Conservation (phyloP, 1,140 invertebrate species). For the Papilio helenus region DNA sequence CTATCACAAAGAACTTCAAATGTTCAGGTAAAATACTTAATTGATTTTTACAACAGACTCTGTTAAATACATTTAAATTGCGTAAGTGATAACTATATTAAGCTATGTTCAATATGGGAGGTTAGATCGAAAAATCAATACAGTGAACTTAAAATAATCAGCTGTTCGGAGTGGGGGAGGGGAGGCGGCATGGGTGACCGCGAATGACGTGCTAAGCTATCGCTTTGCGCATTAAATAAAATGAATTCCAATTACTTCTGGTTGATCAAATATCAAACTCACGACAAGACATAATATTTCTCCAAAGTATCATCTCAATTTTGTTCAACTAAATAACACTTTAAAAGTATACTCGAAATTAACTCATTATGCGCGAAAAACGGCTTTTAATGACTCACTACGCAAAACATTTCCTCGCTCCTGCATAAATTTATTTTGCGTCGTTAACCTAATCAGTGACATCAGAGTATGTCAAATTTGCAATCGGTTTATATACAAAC, state of each 20-base stretch:
- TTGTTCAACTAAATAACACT: background rate
- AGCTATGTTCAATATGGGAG: conserved; percentile 48
- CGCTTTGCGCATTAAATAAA: conserved; percentile 49
- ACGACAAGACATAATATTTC: background rate
- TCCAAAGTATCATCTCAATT: background rate
- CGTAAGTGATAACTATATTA: conserved; percentile 39
- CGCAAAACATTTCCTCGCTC: conserved; percentile 51
- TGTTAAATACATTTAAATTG: conserved; percentile 33
- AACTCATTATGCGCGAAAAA: conserved; percentile 42
- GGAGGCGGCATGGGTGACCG: conserved; percentile 75
- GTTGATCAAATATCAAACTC: background rate
- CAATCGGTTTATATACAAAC: conserved; percentile 27
- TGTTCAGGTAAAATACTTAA: conserved; percentile 77
- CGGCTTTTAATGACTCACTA: conserved; percentile 56
- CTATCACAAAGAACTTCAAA: conserved; percentile 81
- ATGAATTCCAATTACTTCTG: conserved; percentile 45
- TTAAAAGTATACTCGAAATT: background rate
- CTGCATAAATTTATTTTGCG: conserved; percentile 50
- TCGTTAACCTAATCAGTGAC: conserved; percentile 55
- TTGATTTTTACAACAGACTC: conserved; percentile 41
- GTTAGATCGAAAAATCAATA: conserved; percentile 83
- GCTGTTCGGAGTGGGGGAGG: conserved; percentile 77
- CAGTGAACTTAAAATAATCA: conserved; percentile 80
- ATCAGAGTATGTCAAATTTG: conserved; percentile 46
- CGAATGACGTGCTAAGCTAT: conserved; percentile 55